Percentiles rank a stretch among this genome's conserved stretches.
phyloP scores from a whole-genome alignment of 1,140 invertebrate genomes.

The Parapsyche elsis region DNA sequence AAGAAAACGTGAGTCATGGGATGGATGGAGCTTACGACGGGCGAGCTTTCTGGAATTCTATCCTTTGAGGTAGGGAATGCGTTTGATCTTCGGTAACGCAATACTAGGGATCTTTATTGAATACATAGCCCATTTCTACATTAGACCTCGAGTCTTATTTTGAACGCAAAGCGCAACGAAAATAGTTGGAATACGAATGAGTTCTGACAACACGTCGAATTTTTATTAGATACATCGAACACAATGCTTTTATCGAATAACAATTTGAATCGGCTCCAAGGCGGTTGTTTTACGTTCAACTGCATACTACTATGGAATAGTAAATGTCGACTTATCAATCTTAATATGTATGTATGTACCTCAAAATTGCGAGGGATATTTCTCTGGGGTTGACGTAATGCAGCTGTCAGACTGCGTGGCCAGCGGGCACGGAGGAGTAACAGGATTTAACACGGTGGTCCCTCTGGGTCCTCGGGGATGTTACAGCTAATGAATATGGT shows the following conservation, averaged over 20 bases:
- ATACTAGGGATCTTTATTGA: conserved; percentile 43
- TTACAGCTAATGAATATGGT: conserved; percentile 53
- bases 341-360: not conserved
- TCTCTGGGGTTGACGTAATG: conserved; percentile 34
- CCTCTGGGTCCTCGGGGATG: conserved; percentile 43
- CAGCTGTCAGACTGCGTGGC: conserved; percentile 10
- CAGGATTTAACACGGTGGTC: conserved; percentile 51
- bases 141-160: conserved; percentile 12
- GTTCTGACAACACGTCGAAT: not conserved
- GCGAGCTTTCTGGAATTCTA: conserved; percentile 49
- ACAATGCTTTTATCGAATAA: not conserved
- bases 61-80: conserved; percentile 50
- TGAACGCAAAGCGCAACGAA: not conserved
- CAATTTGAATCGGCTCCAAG: too few species aligned
- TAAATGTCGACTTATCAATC: not conserved
- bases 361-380: not conserved
- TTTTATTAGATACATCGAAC: not conserved
- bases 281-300: too few species aligned
- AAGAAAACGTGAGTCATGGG: conserved; percentile 43
- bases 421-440: conserved; percentile 26
- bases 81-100: conserved; percentile 53
- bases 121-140: conserved; percentile 26
- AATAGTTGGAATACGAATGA: conserved; percentile 19
- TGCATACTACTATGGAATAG: not conserved
- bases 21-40: conserved; percentile 21